Base-by-base conservation (phyloP, 2,797 vertebrate species). In the Australoheros facetus region DNA sequence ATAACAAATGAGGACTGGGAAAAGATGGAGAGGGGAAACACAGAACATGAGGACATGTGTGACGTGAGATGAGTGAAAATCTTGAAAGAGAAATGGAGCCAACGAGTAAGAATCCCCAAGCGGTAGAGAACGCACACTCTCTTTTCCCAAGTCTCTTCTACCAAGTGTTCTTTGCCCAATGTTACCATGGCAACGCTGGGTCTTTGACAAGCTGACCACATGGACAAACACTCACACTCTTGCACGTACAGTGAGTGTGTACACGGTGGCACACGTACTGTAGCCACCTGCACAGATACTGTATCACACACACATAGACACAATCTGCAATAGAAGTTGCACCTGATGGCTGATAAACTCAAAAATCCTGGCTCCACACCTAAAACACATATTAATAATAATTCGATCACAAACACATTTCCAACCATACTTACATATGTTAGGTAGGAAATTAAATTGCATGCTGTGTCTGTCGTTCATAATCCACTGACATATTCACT, bases 111-210 rank as follows among this genome's bases (percentile, higher is more conserved):
- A 91, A 89, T 85, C 62, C 80, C 85, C 81, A 78, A 87, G 85
- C 81, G 88, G 62, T 10, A 1, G 56, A 78, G 51, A 85, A 80
- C 69, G 82, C 77, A 75, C 70, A 70, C 82, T 75, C 80, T 89
- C 76, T 78, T 73, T 83, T 84, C 84, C 85, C 77, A 77, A 83
- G 81, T 85, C 80, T 84, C 79, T 84, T 78, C 75, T 78, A 81
- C 79, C 73, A 87, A 87, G 84, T 83, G 71, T 85, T 82, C 85
- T 89, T 87, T 82, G 77, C 84, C 79, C 82, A 82, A 76, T 71
- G 87, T 94, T 88, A 77, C 94, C 86, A 94, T 93, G 89, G 93
- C 78, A 93, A 94, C 80, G 64, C 73, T 59, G 73, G 83, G 82
- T 78, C 84, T 88, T 88, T 83, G 75, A 79, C 82, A 82, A 79